Evolutionary conservation across 2,888 invertebrate species (phyloP).

Genomic region (Drosophila phalerata): DNA sequence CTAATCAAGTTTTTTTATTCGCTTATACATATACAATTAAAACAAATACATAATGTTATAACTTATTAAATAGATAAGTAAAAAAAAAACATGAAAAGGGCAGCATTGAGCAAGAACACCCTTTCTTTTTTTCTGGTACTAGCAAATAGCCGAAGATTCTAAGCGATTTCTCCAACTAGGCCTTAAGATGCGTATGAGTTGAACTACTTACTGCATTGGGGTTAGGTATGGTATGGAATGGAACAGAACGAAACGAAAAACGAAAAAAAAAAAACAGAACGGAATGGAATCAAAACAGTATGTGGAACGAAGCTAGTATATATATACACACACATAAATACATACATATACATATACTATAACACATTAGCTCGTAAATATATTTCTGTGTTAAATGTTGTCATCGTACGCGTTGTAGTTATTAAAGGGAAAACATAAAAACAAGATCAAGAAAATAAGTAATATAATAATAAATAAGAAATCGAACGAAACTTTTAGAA

Average conservation of each 20-base stretch:
- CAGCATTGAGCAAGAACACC: constrained; percentile 5
- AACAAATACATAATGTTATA: constrained; percentile 54
- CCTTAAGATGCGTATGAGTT: constrained; percentile 15
- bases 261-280: background rate
- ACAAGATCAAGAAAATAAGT: constrained; percentile 21
- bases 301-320: constrained; percentile 37
- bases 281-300: constrained; percentile 22
- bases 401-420: constrained; percentile 82
- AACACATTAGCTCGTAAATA: constrained; percentile 76
- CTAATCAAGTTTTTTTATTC: constrained; percentile 79
- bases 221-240: constrained; percentile 13
- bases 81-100: background rate
- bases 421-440: constrained; percentile 57
- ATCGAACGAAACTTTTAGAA: constrained; percentile 25
- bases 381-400: constrained; percentile 83
- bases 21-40: constrained; percentile 63
- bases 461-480: constrained; percentile 3
- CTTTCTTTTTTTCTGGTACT: constrained; percentile 12
- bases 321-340: constrained; percentile 46
- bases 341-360: constrained; percentile 58
- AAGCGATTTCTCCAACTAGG: constrained; percentile 24
- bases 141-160: constrained; percentile 42
- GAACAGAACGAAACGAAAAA: constrained; percentile 17
- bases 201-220: constrained; percentile 22
- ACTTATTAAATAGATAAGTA: constrained; percentile 43